A percentile compares a stretch with the other conserved stretches of the same genome.
Conservation (phyloP, 2,113 vertebrate genomes). For the Epinephelus lanceolatus region DNA sequence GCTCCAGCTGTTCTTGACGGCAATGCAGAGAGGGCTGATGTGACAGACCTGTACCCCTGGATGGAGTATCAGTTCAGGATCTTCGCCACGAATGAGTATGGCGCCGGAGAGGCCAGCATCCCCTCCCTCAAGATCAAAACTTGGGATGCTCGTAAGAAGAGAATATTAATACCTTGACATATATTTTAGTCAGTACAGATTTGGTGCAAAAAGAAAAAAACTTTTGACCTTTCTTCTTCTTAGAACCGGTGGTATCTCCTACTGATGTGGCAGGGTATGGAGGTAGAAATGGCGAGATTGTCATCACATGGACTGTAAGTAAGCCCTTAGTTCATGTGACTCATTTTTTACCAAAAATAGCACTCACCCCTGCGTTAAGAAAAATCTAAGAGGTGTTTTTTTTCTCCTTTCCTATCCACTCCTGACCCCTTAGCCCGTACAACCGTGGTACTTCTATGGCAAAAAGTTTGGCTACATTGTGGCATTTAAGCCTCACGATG, state of each 20-base stretch:
- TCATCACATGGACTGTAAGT: slow-evolving; percentile 95
- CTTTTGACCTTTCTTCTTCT: background rate
- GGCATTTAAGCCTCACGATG: slow-evolving; percentile 93
- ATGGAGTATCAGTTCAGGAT: slow-evolving; percentile 98
- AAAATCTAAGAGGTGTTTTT: background rate
- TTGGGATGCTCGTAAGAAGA: slow-evolving; percentile 89
- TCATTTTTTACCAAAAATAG: background rate
- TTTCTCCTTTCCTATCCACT: background rate
- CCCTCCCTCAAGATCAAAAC: slow-evolving; percentile 94
- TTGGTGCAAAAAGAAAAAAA: background rate
- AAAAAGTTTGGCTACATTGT: slow-evolving; percentile 97
- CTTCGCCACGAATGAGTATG: slow-evolving; percentile 92
- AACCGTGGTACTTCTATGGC: slow-evolving; percentile 94
- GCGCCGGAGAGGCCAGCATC: slow-evolving; percentile 93
- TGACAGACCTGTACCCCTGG: slow-evolving; percentile 94
- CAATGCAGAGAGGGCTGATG: slow-evolving; percentile 88
- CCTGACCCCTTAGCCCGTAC: slow-evolving; percentile 86
- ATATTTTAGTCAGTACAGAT: background rate
- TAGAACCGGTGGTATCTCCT: slow-evolving; percentile 94
- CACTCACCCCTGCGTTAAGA: background rate
- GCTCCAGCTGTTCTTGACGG: slow-evolving; percentile 91
- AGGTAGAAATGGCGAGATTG: slow-evolving; percentile 92
- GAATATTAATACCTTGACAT: background rate
- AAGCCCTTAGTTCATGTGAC: background rate
- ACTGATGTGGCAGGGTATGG: slow-evolving; percentile 93